Evolutionary conservation across 2,888 invertebrate species (phyloP).

Genomic region (Amaurobius ferox): DNA sequence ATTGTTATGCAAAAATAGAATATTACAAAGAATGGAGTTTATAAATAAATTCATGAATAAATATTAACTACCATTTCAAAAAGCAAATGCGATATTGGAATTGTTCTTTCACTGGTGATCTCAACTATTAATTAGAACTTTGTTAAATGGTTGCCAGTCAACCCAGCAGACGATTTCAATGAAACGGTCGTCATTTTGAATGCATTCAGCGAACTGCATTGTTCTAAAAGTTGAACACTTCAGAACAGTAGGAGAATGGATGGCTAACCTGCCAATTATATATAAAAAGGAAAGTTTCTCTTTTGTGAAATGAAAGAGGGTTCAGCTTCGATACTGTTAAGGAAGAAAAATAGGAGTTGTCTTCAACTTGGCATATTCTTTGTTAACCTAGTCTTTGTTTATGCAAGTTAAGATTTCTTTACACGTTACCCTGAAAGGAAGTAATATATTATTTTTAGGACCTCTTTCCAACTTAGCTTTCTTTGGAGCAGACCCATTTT

Average conservation of each 20-base stretch:
- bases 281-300: background rate
- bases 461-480: too few species aligned
- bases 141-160: background rate
- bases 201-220: background rate
- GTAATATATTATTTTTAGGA: too few species aligned
- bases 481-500: too few species aligned
- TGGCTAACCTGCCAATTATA: conserved; percentile 3
- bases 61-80: too few species aligned
- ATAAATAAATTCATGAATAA: too few species aligned
- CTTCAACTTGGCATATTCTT: too few species aligned
- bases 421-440: too few species aligned
- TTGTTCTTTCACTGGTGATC: background rate
- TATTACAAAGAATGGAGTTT: too few species aligned
- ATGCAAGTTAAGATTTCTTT: too few species aligned
- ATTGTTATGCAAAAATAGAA: too few species aligned
- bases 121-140: background rate
- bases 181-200: background rate
- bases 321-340: background rate
- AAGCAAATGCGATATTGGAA: background rate
- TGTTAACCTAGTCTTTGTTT: too few species aligned
- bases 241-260: background rate
- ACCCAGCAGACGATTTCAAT: background rate
- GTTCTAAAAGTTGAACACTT: background rate
- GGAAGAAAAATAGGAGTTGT: background rate
- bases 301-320: background rate